Percentiles rank a stretch among this genome's conserved stretches.
phyloP scores from a whole-genome alignment of 2,888 invertebrate species.

The Hyppa rectilinea region DNA sequence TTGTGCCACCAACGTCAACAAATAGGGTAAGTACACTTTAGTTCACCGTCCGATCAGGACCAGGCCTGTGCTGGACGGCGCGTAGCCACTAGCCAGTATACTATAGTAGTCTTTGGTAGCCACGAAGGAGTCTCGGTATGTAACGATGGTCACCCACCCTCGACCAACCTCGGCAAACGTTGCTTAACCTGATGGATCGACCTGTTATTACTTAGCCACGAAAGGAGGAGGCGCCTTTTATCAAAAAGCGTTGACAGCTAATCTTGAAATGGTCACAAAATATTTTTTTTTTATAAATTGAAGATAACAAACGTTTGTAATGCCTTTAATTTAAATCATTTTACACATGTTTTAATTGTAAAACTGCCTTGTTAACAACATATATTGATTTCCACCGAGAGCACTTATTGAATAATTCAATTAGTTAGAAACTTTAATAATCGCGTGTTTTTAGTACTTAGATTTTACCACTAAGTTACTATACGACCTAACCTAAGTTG shows the following conservation, averaged over 20 bases:
- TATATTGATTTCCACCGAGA: constrained; percentile 23
- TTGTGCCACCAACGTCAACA: neutral
- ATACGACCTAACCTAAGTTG: neutral
- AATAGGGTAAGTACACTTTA: neutral
- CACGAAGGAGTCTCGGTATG: too few relatives aligned
- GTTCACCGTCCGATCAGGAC: too few relatives aligned
- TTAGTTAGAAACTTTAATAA: constrained; percentile 36
- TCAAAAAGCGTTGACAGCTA: too few relatives aligned
- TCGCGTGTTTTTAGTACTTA: constrained; percentile 34
- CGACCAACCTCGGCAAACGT: too few relatives aligned
- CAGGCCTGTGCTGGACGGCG: too few relatives aligned
- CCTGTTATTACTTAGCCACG: too few relatives aligned
- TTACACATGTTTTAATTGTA: constrained; percentile 4
- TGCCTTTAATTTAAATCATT: neutral
- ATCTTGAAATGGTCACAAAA: neutral
- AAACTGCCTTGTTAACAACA: constrained; percentile 15
- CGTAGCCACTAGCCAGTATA: too few relatives aligned
- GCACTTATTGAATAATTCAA: constrained; percentile 22
- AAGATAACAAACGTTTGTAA: neutral
- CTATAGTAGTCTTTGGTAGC: too few relatives aligned
- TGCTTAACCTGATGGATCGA: too few relatives aligned
- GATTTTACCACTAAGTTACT: constrained; percentile 10
- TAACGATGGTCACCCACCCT: too few relatives aligned
- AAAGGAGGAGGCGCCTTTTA: too few relatives aligned
- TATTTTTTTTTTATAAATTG: neutral